Conservation (phyloP, 2,888 invertebrate genomes). For the Panzeria rudis region DNA sequence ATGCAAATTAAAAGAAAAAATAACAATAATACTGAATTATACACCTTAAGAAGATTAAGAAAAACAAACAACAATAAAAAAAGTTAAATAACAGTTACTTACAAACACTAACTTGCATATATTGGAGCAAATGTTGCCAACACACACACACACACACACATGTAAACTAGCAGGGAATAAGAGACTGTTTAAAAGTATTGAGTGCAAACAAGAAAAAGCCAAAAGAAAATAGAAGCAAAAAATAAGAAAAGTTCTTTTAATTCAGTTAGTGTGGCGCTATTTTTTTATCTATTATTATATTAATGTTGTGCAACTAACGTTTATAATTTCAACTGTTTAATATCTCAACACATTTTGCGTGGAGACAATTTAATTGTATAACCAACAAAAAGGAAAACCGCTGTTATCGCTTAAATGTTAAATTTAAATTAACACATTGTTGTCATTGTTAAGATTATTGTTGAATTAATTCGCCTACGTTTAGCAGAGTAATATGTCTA, state of each 20-base stretch:
- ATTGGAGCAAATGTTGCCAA: background rate
- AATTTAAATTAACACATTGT: slow-evolving; percentile 36
- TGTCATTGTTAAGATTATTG: slow-evolving; percentile 11
- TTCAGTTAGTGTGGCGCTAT: slow-evolving; percentile 53
- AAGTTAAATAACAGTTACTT: slow-evolving; percentile 29
- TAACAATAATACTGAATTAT: slow-evolving; percentile 31
- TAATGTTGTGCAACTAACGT: background rate
- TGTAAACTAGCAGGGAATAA: background rate
- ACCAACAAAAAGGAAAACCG: background rate
- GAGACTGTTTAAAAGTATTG: slow-evolving; percentile 11
- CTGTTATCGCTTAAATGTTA: slow-evolving; percentile 23
- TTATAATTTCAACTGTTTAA: background rate
- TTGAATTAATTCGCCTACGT: slow-evolving; percentile 12
- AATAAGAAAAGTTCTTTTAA: slow-evolving; percentile 38
- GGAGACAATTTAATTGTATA: background rate
- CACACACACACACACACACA: background rate
- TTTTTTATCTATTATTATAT: slow-evolving; percentile 7
- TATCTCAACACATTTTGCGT: background rate
- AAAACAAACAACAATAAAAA: slow-evolving; percentile 36
- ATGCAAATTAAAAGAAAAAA: no score
- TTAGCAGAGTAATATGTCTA: background rate
- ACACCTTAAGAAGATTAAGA: slow-evolving; percentile 63
- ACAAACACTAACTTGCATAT: background rate
- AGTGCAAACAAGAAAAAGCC: slow-evolving; percentile 18
- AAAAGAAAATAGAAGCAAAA: slow-evolving; percentile 36